phyloP scores from a whole-genome alignment of 2,113 vertebrate genomes.

The Podarcis raffonei region DNA sequence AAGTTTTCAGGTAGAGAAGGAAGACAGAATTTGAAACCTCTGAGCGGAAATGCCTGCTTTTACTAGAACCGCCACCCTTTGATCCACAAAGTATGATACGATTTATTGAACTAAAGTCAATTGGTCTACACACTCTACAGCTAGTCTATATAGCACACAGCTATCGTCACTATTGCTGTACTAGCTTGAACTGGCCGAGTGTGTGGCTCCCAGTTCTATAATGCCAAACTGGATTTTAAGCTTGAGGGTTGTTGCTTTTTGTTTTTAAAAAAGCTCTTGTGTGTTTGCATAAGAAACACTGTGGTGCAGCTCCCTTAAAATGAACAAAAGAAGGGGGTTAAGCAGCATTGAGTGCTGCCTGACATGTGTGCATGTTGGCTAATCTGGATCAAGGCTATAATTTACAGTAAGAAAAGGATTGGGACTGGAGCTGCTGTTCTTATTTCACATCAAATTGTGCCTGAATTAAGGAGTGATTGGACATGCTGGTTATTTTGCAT shows the following conservation, averaged over 20 bases:
- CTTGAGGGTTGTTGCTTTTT: neutral
- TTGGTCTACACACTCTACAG: slow-evolving; percentile 33
- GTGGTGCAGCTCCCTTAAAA: neutral
- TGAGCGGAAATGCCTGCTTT: neutral
- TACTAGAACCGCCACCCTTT: neutral
- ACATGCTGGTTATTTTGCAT: neutral
- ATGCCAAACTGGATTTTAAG: neutral
- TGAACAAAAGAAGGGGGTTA: neutral
- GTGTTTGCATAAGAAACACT: neutral
- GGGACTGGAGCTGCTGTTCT: neutral
- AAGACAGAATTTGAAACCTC: neutral
- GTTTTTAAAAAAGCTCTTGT: neutral
- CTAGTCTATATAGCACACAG: neutral
- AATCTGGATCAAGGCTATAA: neutral
- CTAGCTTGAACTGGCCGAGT: slow-evolving; percentile 20
- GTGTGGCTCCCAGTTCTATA: neutral
- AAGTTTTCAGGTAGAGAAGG: neutral
- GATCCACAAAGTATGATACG: slow-evolving; percentile 4
- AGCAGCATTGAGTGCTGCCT: neutral
- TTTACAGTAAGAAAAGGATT: neutral
- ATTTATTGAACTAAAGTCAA: slow-evolving; percentile 26
- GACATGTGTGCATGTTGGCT: neutral
- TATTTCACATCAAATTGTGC: neutral
- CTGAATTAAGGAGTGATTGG: neutral
- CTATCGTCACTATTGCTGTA: slow-evolving; percentile 1